Percentiles rank a stretch among this genome's conserved stretches.
These are phyloP conservation scores for Paelopatides confundens DNA, from an alignment of 53 echinoderm and acorn worm species.

Conservation along the genomic window DNA sequence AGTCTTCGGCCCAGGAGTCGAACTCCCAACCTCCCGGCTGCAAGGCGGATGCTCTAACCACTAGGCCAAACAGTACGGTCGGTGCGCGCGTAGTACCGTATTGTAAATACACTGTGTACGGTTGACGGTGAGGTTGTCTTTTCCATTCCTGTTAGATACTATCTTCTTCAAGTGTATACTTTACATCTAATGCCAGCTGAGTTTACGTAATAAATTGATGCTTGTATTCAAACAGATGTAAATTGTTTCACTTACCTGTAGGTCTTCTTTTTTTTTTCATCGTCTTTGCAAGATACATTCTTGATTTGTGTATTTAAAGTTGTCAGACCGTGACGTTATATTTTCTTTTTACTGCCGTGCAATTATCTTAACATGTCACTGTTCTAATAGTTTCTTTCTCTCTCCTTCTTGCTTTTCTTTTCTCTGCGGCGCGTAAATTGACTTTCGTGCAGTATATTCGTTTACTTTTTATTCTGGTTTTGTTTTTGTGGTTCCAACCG, in stretches of 20 bases:
- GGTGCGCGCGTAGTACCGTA: too few species aligned
- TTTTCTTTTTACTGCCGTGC: conserved; percentile 35
- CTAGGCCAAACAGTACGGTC: too few species aligned
- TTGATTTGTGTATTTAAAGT: conserved; percentile 31
- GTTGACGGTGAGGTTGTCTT: too few species aligned
- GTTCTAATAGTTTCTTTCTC: neutral
- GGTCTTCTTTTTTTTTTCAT: neutral
- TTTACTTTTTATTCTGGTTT: neutral
- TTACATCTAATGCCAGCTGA: neutral
- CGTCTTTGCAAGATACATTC: neutral
- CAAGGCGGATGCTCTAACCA: too few species aligned
- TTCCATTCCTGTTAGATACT: too few species aligned
- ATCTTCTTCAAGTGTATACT: neutral
- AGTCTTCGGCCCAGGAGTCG: too few species aligned
- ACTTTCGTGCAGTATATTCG: neutral
- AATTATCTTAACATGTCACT: conserved; percentile 35
- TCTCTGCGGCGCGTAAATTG: neutral
- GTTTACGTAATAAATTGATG: neutral
- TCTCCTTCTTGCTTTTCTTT: neutral
- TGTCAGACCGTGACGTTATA: conserved; percentile 10
- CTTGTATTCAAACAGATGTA: conserved; percentile 29
- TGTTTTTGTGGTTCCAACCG: neutral
- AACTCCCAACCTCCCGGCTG: too few species aligned
- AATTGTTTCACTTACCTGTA: conserved; percentile 18
- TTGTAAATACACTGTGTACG: too few species aligned